Evolutionary conservation across 2,888 invertebrate species (phyloP).

Genomic region (Auanema sp.): DNA sequence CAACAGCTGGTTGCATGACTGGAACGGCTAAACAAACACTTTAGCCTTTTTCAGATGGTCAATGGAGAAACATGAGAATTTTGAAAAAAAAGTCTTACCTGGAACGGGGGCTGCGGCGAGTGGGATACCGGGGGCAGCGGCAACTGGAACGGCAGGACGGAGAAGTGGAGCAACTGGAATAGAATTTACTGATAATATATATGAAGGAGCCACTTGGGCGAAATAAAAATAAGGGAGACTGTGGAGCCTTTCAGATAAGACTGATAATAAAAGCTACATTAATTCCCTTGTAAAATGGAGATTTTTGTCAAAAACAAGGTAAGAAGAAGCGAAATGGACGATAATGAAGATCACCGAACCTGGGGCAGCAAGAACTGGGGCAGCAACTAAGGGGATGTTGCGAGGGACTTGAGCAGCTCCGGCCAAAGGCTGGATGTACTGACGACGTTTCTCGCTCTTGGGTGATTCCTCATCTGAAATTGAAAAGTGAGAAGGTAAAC

Average conservation of each 20-base stretch:
- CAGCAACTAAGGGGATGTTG: slow-evolving; percentile 28
- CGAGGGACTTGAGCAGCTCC: slow-evolving; percentile 43
- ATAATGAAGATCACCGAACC: background rate
- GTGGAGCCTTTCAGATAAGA: too few relatives aligned
- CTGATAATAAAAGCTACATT: too few relatives aligned
- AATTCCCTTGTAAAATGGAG: too few relatives aligned
- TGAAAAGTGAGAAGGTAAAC: background rate
- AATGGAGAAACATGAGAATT: slow-evolving; percentile 3
- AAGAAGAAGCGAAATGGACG: slow-evolving; percentile 8
- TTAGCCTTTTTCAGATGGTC: background rate
- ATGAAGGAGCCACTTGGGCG: background rate
- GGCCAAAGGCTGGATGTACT: slow-evolving; percentile 50
- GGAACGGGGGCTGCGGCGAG: slow-evolving; percentile 11
- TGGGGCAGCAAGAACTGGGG: slow-evolving; percentile 23
- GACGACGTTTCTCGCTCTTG: slow-evolving; percentile 53
- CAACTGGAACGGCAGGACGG: slow-evolving; percentile 16
- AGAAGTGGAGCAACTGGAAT: background rate
- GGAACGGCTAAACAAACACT: slow-evolving; percentile 29
- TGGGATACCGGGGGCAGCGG: slow-evolving; percentile 26
- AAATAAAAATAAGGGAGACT: too few relatives aligned
- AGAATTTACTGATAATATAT: background rate
- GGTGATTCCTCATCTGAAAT: slow-evolving; percentile 25
- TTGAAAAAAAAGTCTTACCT: background rate
- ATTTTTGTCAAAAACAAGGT: too few relatives aligned
- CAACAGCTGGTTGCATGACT: slow-evolving; percentile 46